phyloP scores from a whole-genome alignment of 2,888 invertebrate genomes.

The Ophion slaviceki region DNA sequence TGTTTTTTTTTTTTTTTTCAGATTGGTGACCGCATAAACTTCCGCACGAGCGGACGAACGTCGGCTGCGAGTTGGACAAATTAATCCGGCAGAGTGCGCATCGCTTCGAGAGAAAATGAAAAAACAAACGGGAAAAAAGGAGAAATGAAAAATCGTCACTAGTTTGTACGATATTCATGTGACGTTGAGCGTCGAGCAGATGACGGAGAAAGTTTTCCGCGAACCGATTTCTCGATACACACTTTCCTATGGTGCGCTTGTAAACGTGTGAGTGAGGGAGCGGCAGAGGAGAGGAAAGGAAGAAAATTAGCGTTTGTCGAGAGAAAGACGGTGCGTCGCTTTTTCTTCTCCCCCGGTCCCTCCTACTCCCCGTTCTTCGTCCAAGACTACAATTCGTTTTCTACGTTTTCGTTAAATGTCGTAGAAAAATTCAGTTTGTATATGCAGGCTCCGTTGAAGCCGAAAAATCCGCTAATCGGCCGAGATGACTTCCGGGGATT shows the following conservation, averaged over 20 bases:
- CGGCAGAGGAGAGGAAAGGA: neutral
- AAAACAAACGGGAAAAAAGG: neutral
- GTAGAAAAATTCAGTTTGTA: conserved; percentile 67
- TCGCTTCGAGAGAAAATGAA: neutral
- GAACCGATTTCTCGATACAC: conserved; percentile 22
- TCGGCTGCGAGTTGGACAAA: neutral
- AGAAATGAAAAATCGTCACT: conserved; percentile 43
- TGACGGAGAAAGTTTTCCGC: conserved; percentile 33
- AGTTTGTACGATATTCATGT: conserved; percentile 56
- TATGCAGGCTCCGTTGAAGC: conserved; percentile 56
- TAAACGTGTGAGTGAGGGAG: conserved; percentile 5
- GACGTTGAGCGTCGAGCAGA: conserved; percentile 29
- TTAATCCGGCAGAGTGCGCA: conserved; percentile 9
- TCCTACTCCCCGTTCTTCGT: conserved; percentile 2
- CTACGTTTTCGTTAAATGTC: conserved; percentile 68
- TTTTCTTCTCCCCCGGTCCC: conserved; percentile 4
- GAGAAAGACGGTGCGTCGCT: conserved; percentile 37
- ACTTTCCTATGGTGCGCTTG: conserved; percentile 27
- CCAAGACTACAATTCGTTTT: conserved; percentile 61
- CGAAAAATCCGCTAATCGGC: conserved; percentile 57
- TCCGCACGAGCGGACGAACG: neutral
- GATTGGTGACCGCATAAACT: neutral
- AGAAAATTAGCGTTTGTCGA: conserved; percentile 26
- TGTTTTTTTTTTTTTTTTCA: conserved; percentile 24
- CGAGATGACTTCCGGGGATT: conserved; percentile 18